Base-by-base conservation (phyloP, 2,797 vertebrate genomes). In the Tinamus major region DNA sequence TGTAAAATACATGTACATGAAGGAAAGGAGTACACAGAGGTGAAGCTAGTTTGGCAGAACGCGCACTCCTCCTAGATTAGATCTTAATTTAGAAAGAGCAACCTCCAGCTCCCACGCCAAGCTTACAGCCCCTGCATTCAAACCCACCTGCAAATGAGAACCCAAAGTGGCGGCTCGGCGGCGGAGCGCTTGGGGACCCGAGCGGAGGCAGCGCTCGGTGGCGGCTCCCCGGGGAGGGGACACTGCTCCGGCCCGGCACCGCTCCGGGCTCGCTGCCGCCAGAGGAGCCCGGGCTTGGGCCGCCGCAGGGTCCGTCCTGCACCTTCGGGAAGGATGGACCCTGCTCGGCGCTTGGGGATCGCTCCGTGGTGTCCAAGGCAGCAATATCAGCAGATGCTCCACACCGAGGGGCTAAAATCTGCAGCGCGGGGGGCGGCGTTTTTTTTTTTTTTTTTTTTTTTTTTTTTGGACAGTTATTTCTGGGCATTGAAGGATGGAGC, bases 361-460 rank as follows among this genome's bases (percentile, higher is more conserved):
- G 31, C 69, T 78, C 58, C 55, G 4, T 46, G 69, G 9, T 24
- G 64, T 59, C 76, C 88, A 64, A 64, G 63, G 77, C 69, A 49
- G 62, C 74, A 9, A 4, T 3, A 24, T 44, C 46, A 35, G 33
- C 92, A 95, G 62, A 91, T 72, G 87, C 81, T 93, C 68, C 71
- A 39, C 83, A 96, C 94, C 65, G 76, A 93, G 46, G 62, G 31
- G 55, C 79, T 87, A 80, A 92, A 93, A 80, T n/a, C 62, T 15
- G n/a, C 92, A 89, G 85, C 13, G 29, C 6, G 17, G 5, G 49
- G 49, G 23, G 49, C 20, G 48, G 48, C 26, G 35, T 44, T 89
- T 67, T 10, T 65, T 9, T 31, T 15, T 51, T 14, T 14, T 39
- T 37, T 21, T 49, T 64, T 53, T 18, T 58, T n/a, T 55, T n/a